These are phyloP conservation scores for Calycopis cecrops DNA, from an alignment of 1,140 invertebrate species.

Conservation along the genomic window DNA sequence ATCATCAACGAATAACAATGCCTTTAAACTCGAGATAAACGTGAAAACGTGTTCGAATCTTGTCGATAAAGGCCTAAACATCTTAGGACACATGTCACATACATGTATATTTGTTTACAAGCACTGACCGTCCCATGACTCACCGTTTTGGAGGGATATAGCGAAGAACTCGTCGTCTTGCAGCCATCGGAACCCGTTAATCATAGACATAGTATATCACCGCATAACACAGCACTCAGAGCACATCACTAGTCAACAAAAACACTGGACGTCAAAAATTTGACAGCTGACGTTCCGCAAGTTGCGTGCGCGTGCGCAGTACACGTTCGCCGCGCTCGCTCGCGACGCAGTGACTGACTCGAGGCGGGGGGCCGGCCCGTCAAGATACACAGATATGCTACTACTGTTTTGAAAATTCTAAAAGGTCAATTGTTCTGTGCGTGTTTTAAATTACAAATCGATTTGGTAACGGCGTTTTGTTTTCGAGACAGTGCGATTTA, in stretches of 20 bases:
- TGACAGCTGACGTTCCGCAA: conserved; percentile 61
- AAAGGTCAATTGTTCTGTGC: not conserved
- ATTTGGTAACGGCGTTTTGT: no score
- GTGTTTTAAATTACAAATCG: no score
- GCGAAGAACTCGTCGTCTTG: conserved; percentile 67
- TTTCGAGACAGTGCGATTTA: no score
- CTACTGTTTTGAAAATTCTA: conserved; percentile 11
- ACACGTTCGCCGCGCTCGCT: conserved; percentile 45
- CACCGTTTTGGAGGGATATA: conserved; percentile 68
- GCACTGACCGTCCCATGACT: conserved; percentile 7
- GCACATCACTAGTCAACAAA: conserved; percentile 57
- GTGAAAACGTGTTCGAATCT: no score
- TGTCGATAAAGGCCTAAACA: no score
- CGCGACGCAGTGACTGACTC: conserved; percentile 46
- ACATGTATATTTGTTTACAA: no score
- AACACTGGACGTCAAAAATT: conserved; percentile 46
- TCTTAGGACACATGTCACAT: no score
- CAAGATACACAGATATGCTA: conserved; percentile 48
- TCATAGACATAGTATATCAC: conserved; percentile 72
- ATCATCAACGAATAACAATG: no score
- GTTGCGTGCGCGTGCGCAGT: conserved; percentile 45
- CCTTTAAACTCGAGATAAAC: no score
- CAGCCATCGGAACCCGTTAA: conserved; percentile 69
- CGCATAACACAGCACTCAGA: conserved; percentile 44
- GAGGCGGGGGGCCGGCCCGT: conserved; percentile 52